Conservation (phyloP, 2,113 vertebrate genomes). For the Chamaea fasciata region DNA sequence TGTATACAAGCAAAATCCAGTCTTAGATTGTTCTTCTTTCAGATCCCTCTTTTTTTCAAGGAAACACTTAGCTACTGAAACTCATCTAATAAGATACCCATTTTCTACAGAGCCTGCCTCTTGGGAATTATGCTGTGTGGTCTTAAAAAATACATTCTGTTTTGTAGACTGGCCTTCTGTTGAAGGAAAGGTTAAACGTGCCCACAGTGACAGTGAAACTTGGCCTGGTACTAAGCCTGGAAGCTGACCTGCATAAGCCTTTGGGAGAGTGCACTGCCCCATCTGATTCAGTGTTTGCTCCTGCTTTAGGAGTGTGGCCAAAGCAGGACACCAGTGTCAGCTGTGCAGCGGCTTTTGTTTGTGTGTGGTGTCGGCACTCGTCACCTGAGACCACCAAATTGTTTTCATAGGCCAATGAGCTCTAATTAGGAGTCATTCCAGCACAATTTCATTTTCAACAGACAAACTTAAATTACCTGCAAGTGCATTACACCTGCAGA, state of each 20-base stretch:
- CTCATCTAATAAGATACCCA: not conserved
- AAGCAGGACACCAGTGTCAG: not conserved
- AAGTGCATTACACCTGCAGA: not conserved
- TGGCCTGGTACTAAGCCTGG: not conserved
- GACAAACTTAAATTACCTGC: not conserved
- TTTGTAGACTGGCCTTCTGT: not conserved
- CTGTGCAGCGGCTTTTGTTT: not conserved
- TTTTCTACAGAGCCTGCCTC: not conserved
- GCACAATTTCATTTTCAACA: not conserved
- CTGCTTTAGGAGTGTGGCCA: not conserved
- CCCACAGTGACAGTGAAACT: not conserved
- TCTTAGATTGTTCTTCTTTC: not conserved
- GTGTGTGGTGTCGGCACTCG: rapidly evolving
- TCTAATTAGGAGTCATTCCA: not conserved
- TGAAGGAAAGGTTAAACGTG: not conserved
- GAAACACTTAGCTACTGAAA: not conserved
- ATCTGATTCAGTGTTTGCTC: not conserved
- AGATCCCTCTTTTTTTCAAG: not conserved
- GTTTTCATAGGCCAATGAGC: not conserved
- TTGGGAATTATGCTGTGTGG: not conserved
- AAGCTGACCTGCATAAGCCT: not conserved
- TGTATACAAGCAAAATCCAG: not conserved
- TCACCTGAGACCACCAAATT: not conserved
- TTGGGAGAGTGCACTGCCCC: not conserved
- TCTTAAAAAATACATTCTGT: not conserved